Evolutionary conservation across 2,888 invertebrate genomes (phyloP), one percentile per base, ranked within the genome.

Genomic region (Lithosia quadra): DNA sequence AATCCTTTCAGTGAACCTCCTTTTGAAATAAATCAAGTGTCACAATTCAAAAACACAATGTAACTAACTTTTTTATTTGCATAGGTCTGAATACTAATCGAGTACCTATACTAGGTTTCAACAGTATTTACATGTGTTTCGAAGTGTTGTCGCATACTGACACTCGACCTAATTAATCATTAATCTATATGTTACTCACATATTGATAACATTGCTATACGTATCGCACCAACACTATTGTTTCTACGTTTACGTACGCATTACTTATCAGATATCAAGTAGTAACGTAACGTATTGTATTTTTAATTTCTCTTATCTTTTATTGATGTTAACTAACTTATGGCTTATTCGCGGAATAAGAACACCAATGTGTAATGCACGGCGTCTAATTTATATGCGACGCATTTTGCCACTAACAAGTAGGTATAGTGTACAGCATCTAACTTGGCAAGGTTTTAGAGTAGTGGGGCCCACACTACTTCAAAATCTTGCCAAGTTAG

Each of bases 141-240:
- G 24, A 49, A 58, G 43, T 64, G 36, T 85, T 82, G 85, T 75
- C 70, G 65, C 63, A 55, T 36, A 70, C 64, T 83, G 86, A 86
- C 87, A 86, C 89, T 90, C 88, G 91, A 90, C 92, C 93, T 85
- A 88, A 89, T 92, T 92, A 90, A 86, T 87, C 82, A 88, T 88
- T 91, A 90, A 91, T 92, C 91, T 86, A 92, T 83, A 89, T 91
- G 84, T 84, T 84, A 81, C 84, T 85, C 86, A 86, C 85, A 80
- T 74, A 72, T 69, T 43, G 91, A 92, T 91, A 91, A 90, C 87
- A 86, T 84, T 86, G 87, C 90, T 90, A 82, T 75, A 62, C 49
- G 13, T 55, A 88, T 79, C 82, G 70, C 65, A 78, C 67, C 63
- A 66, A 62, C 78, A 82, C 85, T 80, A 89, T 90, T 92, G 89